Base-by-base conservation (phyloP, 37 sponge, comb jelly and placozoan species). In the Amphimedon queenslandica region DNA sequence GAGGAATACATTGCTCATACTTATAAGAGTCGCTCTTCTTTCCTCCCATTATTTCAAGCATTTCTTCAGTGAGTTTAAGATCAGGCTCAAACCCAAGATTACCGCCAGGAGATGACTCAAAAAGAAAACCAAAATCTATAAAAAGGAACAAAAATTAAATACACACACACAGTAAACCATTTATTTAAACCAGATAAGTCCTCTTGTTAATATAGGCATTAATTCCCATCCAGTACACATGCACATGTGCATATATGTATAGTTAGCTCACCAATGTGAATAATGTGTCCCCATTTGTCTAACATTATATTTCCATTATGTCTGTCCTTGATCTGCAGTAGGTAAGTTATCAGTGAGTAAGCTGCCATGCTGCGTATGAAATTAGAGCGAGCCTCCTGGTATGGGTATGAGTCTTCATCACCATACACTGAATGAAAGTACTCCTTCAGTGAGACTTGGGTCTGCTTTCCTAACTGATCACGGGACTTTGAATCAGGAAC, bases 261-360 rank as follows among this genome's bases (percentile, higher is more conserved):
- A 36, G 36, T 32, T 34, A 67, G 36, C 71, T 47, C 29, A 93
- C 94, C 94, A 30, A 96, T 96, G 78, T 98, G 99, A 18, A 98
- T 89, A 67, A 98, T 94, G 75, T 94, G 90, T 57, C 99, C 99
- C 13, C 80, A 66, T 51, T 75, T 89, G 67, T 78, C 80, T 8
- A 94, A 74, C 88, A 98, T 84, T 72, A 98, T 98, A 75, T 98
- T 98, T 2, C 95, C 99, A 70, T 98, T 98, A 88, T 98, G 99
- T 55, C 99, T 70, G 70, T 98, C 99, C 81, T 98, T 97, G 70
- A 97, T 79, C 66, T 97, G 99, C 0, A 97, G 90, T 6, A 98
- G 67, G 77, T 87, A 98, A 39, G 83, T 85, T 10, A 94, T 72
- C 11, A 98, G 66, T 25, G 93, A 92, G 71, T 98, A 98, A 37